These are phyloP conservation scores for Tetranychus piercei DNA, from an alignment of 2,888 invertebrate genomes.

Conservation along the genomic window DNA sequence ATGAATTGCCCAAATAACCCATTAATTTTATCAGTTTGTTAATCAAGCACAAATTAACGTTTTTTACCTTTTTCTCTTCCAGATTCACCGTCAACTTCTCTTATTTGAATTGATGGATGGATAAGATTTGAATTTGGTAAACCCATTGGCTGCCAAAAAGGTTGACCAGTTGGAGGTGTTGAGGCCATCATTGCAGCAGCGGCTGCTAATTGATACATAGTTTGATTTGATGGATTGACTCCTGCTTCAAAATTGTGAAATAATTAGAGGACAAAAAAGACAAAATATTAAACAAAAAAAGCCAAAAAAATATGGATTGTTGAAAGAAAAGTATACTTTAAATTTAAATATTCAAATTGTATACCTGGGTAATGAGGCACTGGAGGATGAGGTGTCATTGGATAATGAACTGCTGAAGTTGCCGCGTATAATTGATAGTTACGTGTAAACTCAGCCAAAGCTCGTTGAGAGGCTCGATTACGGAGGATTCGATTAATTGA, in stretches of 20 bases:
- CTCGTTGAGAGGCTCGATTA: constrained; percentile 68
- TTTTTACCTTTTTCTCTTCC: constrained; percentile 2
- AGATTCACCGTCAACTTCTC: background rate
- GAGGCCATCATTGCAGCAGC: constrained; percentile 11
- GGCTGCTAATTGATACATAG: constrained; percentile 25
- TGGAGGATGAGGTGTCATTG: constrained; percentile 16
- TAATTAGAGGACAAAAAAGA: background rate
- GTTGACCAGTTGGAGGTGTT: background rate
- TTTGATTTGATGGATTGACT: constrained; percentile 4
- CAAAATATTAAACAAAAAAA: background rate
- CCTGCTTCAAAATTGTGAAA: background rate
- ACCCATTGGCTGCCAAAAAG: constrained; percentile 1
- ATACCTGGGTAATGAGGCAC: constrained; percentile 18
- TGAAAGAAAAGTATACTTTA: background rate
- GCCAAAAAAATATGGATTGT: background rate
- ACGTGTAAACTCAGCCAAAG: constrained; percentile 82
- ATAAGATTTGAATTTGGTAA: background rate
- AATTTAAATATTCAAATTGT: constrained; percentile 14
- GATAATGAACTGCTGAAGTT: constrained; percentile 29
- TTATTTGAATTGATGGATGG: background rate
- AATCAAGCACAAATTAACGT: background rate
- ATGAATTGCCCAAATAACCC: too few species aligned
- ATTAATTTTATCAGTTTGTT: too few species aligned
- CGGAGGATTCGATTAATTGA: constrained; percentile 88
- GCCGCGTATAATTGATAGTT: constrained; percentile 31